Conservation (phyloP, 2,888 invertebrate genomes). For the Caenorhabditis sp. region DNA sequence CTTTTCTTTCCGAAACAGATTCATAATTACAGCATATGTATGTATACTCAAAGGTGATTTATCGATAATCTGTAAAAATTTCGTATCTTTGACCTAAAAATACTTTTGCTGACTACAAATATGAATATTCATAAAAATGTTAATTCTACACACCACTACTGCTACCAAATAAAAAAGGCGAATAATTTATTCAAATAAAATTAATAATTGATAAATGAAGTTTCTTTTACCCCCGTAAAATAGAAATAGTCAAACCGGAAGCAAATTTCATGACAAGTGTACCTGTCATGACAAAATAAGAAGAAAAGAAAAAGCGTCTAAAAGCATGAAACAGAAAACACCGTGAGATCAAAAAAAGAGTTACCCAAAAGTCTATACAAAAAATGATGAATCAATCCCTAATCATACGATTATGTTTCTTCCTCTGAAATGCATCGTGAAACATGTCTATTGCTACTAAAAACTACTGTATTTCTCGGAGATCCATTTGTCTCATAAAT, state of each 20-base stretch:
- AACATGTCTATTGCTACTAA: constrained; percentile 43
- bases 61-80: too few species aligned
- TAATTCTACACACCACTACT: not conserved
- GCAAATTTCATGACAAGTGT: not conserved
- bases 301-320: not conserved
- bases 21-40: too few species aligned
- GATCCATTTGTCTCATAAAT: constrained; percentile 65
- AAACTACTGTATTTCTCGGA: constrained; percentile 45
- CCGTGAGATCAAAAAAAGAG: constrained; percentile 4
- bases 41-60: too few species aligned
- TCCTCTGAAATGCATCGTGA: constrained; percentile 48
- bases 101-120: not conserved
- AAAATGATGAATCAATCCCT: constrained; percentile 1
- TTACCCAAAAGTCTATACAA: constrained; percentile 14
- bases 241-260: not conserved
- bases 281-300: constrained; percentile 7
- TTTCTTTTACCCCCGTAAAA: not conserved
- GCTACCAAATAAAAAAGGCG: not conserved
- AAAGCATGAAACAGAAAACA: too few species aligned
- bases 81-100: too few species aligned
- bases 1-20: too few species aligned
- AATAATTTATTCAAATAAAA: not conserved
- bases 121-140: not conserved
- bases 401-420: constrained; percentile 9
- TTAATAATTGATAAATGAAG: not conserved